These are phyloP conservation scores for Sinelater perroti DNA, from an alignment of 2,888 invertebrate genomes.

Conservation along the genomic window DNA sequence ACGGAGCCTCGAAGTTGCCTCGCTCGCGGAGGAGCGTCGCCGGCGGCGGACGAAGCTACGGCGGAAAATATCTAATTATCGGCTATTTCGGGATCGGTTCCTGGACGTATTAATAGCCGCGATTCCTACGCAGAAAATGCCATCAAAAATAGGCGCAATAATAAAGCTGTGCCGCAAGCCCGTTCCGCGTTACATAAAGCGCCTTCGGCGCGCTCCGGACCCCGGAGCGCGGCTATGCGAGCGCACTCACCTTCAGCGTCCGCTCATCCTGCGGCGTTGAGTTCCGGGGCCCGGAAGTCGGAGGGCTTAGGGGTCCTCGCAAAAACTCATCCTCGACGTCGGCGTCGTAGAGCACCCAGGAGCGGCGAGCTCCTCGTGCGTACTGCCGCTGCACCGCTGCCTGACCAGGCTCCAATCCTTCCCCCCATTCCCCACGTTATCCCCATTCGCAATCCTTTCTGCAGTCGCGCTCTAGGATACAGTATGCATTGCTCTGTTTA, in stretches of 20 bases:
- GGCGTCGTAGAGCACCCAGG: conserved; percentile 42
- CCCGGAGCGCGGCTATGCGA: neutral
- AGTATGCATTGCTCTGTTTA: conserved; percentile 43
- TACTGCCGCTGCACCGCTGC: conserved; percentile 58
- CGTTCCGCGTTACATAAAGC: conserved; percentile 12
- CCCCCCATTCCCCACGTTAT: conserved; percentile 43
- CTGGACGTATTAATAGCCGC: conserved; percentile 46
- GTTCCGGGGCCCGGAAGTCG: conserved; percentile 30
- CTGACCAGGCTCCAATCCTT: conserved; percentile 56
- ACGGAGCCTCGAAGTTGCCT: conserved; percentile 34
- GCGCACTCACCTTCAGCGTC: conserved; percentile 22
- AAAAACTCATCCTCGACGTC: conserved; percentile 41
- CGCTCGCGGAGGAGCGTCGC: conserved; percentile 25
- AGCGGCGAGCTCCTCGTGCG: conserved; percentile 55
- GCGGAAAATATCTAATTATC: conserved; percentile 44
- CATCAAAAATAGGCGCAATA: conserved; percentile 36
- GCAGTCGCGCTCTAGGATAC: conserved; percentile 44
- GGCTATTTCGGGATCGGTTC: conserved; percentile 44
- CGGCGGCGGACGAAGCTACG: too few species aligned
- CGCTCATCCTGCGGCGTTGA: conserved; percentile 33
- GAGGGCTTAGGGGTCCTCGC: conserved; percentile 25
- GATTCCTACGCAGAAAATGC: conserved; percentile 39
- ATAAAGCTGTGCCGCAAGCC: conserved; percentile 21
- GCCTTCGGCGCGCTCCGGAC: neutral
- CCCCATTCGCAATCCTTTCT: conserved; percentile 39